Percentiles rank a stretch among this genome's conserved stretches.
Conservation (phyloP, 2,113 vertebrate species). For the Indicator maculatus region DNA sequence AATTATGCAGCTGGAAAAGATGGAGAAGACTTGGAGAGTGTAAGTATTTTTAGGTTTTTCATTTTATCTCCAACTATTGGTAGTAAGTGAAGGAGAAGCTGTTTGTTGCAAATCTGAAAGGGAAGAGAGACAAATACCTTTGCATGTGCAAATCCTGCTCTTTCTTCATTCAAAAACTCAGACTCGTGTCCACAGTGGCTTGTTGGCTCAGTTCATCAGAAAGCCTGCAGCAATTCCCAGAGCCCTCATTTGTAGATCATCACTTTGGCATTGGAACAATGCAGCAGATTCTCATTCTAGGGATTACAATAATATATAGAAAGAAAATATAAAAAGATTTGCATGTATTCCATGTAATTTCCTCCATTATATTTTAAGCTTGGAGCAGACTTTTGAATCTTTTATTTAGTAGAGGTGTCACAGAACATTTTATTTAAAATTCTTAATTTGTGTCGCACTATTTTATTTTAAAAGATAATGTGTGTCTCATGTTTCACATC, state of each 20-base stretch:
- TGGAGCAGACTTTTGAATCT: background rate
- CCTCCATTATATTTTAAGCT: background rate
- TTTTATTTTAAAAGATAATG: background rate
- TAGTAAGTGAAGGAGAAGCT: background rate
- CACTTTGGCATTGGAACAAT: constrained; percentile 44
- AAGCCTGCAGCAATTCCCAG: constrained; percentile 10
- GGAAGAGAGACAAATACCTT: constrained; percentile 20
- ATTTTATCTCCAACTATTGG: background rate
- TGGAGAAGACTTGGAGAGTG: background rate
- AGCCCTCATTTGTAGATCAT: constrained; percentile 13
- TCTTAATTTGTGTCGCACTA: background rate
- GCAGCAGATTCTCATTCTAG: background rate
- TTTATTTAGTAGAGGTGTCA: background rate
- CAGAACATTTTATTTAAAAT: background rate
- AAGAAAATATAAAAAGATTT: constrained; percentile 39
- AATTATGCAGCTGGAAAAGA: background rate
- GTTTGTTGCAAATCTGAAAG: background rate
- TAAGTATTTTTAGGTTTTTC: background rate
- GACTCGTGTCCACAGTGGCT: constrained; percentile 33
- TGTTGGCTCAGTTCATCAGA: constrained; percentile 8
- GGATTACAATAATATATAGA: background rate
- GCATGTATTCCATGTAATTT: constrained; percentile 5
- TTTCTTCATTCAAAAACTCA: constrained; percentile 39
- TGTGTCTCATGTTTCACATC: background rate
- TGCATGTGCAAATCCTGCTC: constrained; percentile 14